A percentile compares a stretch with the other conserved stretches of the same genome.
Evolutionary conservation across 2,888 invertebrate genomes (phyloP).

Genomic region (Unio pictorum): DNA sequence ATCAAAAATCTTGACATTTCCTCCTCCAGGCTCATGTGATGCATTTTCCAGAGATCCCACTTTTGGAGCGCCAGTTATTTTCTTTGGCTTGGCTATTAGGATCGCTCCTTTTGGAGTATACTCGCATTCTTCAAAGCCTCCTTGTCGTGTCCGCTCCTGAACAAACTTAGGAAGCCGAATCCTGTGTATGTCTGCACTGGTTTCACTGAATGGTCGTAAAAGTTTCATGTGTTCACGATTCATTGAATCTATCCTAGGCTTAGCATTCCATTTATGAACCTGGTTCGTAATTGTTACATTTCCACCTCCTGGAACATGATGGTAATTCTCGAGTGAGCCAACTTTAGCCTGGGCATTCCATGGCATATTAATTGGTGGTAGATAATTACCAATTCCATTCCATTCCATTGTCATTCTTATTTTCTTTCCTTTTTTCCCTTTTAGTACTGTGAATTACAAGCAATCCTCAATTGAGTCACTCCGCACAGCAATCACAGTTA

Average conservation of each 20-base stretch:
- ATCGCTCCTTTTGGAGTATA: constrained; percentile 15
- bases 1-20: constrained; percentile 29
- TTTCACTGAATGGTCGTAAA: constrained; percentile 22
- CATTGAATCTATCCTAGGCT: constrained; percentile 45
- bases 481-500: too few species aligned
- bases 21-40: constrained; percentile 23
- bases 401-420: too few species aligned
- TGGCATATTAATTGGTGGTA: too few species aligned
- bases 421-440: too few species aligned
- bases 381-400: too few species aligned
- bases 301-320: constrained; percentile 47
- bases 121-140: constrained; percentile 32
- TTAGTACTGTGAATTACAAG: too few species aligned
- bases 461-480: too few species aligned
- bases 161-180: constrained; percentile 27
- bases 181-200: constrained; percentile 17
- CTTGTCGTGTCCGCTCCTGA: constrained; percentile 12
- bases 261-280: constrained; percentile 39
- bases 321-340: constrained; percentile 45
- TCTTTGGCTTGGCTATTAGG: too few species aligned
- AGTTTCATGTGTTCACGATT: constrained; percentile 33
- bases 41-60: constrained; percentile 30
- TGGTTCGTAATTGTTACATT: constrained; percentile 37
- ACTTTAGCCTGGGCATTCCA: constrained; percentile 43
- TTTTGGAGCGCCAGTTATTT: constrained; percentile 24